These are phyloP conservation scores for Notothenia coriiceps DNA, from an alignment of 2,113 vertebrate genomes.

Conservation along the genomic window DNA sequence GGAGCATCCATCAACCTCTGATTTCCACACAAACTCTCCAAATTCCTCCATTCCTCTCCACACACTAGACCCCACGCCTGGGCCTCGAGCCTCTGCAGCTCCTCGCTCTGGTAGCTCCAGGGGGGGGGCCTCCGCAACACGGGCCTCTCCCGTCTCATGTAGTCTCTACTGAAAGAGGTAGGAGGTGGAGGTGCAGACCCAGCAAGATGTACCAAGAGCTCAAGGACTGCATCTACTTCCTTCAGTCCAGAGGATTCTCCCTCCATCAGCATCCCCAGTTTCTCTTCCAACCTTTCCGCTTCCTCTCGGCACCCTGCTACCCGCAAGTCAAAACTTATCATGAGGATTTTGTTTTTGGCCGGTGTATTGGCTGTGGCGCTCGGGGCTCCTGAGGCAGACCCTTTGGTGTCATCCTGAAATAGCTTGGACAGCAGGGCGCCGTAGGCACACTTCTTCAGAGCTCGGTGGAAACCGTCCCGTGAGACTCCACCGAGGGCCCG, in stretches of 20 bases:
- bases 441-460: slow-evolving; percentile 88
- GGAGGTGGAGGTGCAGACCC: slow-evolving; percentile 88
- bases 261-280: slow-evolving; percentile 84
- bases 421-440: slow-evolving; percentile 88
- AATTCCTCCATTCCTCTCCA: slow-evolving; percentile 86
- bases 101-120: slow-evolving; percentile 89
- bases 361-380: slow-evolving; percentile 79
- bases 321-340: slow-evolving; percentile 94
- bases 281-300: slow-evolving; percentile 91
- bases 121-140: slow-evolving; percentile 87
- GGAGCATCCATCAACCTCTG: slow-evolving; percentile 90
- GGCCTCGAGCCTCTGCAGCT: slow-evolving; percentile 89
- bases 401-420: slow-evolving; percentile 85
- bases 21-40: slow-evolving; percentile 81
- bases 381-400: not conserved
- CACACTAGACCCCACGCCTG: slow-evolving; percentile 86
- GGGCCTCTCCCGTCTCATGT: slow-evolving; percentile 86
- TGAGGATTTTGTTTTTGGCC: slow-evolving; percentile 91
- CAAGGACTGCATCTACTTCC: slow-evolving; percentile 87
- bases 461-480: slow-evolving; percentile 82
- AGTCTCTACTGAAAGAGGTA: slow-evolving; percentile 87
- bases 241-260: slow-evolving; percentile 70
- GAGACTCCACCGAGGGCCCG: slow-evolving; percentile 76
- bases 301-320: slow-evolving; percentile 89
- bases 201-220: slow-evolving; percentile 91